Base-by-base conservation (phyloP, 1,140 invertebrate species). In the Caerostris extrusa region DNA sequence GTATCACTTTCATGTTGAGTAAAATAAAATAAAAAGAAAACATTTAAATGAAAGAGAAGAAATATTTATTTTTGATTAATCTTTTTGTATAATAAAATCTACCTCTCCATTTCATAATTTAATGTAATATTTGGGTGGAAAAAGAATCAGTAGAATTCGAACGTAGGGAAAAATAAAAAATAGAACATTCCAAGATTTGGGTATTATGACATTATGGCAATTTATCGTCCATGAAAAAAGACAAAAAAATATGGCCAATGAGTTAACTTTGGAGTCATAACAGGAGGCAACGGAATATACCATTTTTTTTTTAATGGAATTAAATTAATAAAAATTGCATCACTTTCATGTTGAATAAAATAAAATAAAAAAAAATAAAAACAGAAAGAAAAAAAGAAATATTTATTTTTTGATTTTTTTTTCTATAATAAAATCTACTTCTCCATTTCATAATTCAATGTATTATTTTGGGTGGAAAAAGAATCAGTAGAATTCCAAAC, bases 141-240 rank as follows among this genome's bases (percentile, higher is more conserved):
- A 14, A 64, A 50, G 7, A 83, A 34, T 34, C 53, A 53, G 8
- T 34, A 71, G 14, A 50, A 77, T 10, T 7, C 81, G 81, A 60
- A 77, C 17, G 58, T 64, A 34, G 19, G 17, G 19, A 34, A 17
- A 56, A 57, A 12, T 60, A 91, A 91, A 91, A 81, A 60, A 58
- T 60, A 17, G 91, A 82, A 87, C 83, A 87, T 69, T 55, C 91
- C 81, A 57, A 69, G 61, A 93, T 87, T 58, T 87, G 61, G 50
- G 82, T 93, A 87, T 81, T 82, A 64, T 87, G 83, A 87, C 91
- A 93, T 93, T 93, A 93, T 87, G 61, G 64, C 91, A 87, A 87
- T 93, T 93, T 93, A 93, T 93, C 83, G 91, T 93, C 91, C 91
- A 93, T 93, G 87, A 93, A 93, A 93, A 93, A 93, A 93, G n/a